Evolutionary conservation across 2,113 vertebrate species (phyloP).

Genomic region (Miniopterus natalensis): DNA sequence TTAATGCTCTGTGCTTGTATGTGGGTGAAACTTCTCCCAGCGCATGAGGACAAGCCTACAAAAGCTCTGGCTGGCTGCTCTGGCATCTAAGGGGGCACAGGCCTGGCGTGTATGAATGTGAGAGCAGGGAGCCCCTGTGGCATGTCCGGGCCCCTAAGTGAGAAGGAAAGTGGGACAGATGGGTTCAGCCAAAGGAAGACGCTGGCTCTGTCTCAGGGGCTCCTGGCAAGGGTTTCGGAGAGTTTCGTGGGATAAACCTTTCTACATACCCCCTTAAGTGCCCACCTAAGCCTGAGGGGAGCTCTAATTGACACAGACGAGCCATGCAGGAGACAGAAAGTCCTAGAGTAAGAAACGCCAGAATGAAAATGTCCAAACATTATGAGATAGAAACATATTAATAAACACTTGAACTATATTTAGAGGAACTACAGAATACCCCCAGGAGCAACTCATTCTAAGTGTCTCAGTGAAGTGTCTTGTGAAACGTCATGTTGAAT

Average conservation of each 20-base stretch:
- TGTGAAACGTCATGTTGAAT: conserved; percentile 72
- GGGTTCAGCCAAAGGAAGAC: neutral
- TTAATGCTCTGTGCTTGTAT: fast-evolving
- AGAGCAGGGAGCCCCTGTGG: neutral
- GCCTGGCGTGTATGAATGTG: fast-evolving
- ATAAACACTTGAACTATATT: conserved; percentile 80
- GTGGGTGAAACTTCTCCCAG: neutral
- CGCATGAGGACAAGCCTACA: neutral
- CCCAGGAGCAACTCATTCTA: conserved; percentile 75
- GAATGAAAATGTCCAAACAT: conserved; percentile 81
- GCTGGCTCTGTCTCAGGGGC: neutral
- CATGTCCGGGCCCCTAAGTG: neutral
- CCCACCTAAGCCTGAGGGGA: conserved; percentile 62
- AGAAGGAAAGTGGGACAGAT: neutral
- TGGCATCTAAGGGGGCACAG: neutral
- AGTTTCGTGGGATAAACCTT: conserved; percentile 15
- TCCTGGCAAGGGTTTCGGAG: neutral
- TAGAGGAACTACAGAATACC: conserved; percentile 81
- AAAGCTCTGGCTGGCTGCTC: neutral
- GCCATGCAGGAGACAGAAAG: conserved; percentile 77
- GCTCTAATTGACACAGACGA: conserved; percentile 77
- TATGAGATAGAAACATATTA: conserved; percentile 79
- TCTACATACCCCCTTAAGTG: conserved; percentile 55
- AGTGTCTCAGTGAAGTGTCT: conserved; percentile 77
- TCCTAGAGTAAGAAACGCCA: conserved; percentile 79